These are phyloP conservation scores for Ooceraea biroi DNA, from an alignment of 1,140 invertebrate species.

Conservation along the genomic window DNA sequence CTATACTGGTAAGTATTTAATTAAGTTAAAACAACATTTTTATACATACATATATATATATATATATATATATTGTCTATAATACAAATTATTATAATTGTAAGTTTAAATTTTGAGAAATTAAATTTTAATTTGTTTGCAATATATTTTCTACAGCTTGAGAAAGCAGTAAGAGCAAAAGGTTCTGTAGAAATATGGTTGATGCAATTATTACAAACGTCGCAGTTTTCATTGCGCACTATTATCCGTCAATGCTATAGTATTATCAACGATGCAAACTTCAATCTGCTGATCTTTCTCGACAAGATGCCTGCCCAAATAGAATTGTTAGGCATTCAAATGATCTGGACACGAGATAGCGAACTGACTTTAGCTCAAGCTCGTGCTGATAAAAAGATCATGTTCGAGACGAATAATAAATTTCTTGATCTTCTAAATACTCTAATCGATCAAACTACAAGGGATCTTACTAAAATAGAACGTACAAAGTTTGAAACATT, in stretches of 20 bases:
- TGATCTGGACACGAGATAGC: conserved; percentile 98
- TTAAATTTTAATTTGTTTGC: not conserved
- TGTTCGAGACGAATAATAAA: conserved; percentile 97
- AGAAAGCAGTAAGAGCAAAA: conserved; percentile 96
- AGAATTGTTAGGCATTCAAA: conserved; percentile 97
- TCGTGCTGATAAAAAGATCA: conserved; percentile 97
- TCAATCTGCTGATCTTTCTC: conserved; percentile 94
- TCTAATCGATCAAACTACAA: conserved; percentile 97
- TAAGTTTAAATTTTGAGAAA: not conserved
- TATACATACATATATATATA: not conserved
- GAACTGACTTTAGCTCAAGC: conserved; percentile 96
- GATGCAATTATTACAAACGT: conserved; percentile 94
- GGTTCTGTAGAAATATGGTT: conserved; percentile 98
- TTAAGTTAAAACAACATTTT: not conserved
- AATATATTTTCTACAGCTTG: conserved; percentile 88
- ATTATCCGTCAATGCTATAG: conserved; percentile 95
- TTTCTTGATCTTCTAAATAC: conserved; percentile 97
- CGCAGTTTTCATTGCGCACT: conserved; percentile 95
- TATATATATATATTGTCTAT: too few species aligned
- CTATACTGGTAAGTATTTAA: conserved; percentile 88
- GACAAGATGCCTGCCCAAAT: conserved; percentile 98
- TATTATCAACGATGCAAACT: conserved; percentile 94
- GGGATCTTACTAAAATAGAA: conserved; percentile 96
- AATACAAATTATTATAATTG: not conserved
- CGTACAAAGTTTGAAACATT: conserved; percentile 98